These are phyloP conservation scores for Anoplius nigerrimus DNA, from an alignment of 2,888 invertebrate species.

Conservation along the genomic window DNA sequence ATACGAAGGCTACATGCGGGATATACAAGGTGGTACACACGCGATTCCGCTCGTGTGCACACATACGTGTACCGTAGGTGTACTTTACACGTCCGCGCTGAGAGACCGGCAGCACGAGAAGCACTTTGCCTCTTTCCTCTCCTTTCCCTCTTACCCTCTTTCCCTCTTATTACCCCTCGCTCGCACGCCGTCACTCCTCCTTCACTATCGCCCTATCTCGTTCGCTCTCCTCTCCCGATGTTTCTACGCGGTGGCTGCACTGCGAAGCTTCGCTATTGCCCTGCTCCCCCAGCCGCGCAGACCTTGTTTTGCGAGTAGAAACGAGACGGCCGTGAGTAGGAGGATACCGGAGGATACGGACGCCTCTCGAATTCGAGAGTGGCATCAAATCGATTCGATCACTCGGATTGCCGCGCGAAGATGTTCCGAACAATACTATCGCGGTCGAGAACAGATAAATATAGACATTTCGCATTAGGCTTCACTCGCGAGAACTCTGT, in stretches of 20 bases:
- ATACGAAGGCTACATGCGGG: conserved; percentile 33
- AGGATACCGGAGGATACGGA: not conserved
- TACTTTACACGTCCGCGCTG: conserved; percentile 33
- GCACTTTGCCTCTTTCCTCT: conserved; percentile 25
- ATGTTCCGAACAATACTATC: too few relatives aligned
- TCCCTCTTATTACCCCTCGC: not conserved
- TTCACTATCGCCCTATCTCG: too few relatives aligned
- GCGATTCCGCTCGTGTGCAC: conserved; percentile 27
- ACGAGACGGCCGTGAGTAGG: conserved; percentile 8
- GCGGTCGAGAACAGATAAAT: too few relatives aligned
- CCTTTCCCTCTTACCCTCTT: conserved; percentile 8
- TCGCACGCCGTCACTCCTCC: not conserved
- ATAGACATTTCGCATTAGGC: too few relatives aligned
- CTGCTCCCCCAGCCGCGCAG: not conserved
- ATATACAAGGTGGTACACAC: conserved; percentile 46
- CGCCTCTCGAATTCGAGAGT: conserved; percentile 2
- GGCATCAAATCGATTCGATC: too few relatives aligned
- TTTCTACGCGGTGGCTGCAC: not conserved
- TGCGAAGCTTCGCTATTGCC: conserved; percentile 1
- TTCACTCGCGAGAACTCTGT: too few relatives aligned
- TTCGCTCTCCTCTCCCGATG: conserved; percentile 3
- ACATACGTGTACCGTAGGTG: conserved; percentile 28
- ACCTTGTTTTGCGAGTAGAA: conserved; percentile 6
- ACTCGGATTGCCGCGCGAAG: too few relatives aligned
- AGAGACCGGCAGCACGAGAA: conserved; percentile 11